phyloP scores from a whole-genome alignment of 2,888 invertebrate genomes.

The Ennomos erosarius region DNA sequence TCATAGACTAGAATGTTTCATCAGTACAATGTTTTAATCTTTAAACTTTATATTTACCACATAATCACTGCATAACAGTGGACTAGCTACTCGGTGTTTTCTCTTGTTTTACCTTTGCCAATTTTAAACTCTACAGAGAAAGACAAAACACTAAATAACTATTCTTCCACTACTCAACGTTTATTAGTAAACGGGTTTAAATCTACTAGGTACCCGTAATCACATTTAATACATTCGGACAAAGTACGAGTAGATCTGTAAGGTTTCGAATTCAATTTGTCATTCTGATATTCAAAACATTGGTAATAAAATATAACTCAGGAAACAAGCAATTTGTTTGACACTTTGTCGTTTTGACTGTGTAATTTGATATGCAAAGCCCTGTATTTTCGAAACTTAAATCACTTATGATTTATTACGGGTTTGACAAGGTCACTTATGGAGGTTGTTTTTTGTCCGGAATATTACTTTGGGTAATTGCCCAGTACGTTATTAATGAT shows the following conservation, averaged over 20 bases:
- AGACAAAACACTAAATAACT: no score
- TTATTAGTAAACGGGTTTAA: no score
- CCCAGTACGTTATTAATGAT: constrained; percentile 17
- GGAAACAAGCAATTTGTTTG: constrained; percentile 20
- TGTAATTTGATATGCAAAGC: constrained; percentile 21
- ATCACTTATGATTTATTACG: constrained; percentile 20
- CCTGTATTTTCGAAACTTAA: constrained; percentile 13
- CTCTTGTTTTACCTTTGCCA: no score
- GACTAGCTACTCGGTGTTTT: no score
- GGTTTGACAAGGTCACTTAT: constrained; percentile 21
- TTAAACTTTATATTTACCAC: no score
- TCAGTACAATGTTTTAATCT: no score
- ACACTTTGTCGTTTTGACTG: constrained; percentile 22
- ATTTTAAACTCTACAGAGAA: no score
- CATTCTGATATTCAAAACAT: constrained; percentile 6
- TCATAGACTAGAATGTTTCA: no score
- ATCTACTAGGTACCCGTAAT: no score
- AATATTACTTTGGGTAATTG: constrained; percentile 13
- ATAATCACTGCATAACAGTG: no score
- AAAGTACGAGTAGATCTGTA: constrained; percentile 11
- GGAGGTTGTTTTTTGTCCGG: constrained; percentile 25
- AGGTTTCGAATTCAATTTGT: constrained; percentile 14
- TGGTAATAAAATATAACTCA: constrained; percentile 14
- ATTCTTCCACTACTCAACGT: no score
- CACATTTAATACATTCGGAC: neutral